Percentiles rank a stretch among this genome's conserved stretches.
Evolutionary conservation across 2,797 vertebrate species (phyloP).

Genomic region (Denticeps clupeoides): DNA sequence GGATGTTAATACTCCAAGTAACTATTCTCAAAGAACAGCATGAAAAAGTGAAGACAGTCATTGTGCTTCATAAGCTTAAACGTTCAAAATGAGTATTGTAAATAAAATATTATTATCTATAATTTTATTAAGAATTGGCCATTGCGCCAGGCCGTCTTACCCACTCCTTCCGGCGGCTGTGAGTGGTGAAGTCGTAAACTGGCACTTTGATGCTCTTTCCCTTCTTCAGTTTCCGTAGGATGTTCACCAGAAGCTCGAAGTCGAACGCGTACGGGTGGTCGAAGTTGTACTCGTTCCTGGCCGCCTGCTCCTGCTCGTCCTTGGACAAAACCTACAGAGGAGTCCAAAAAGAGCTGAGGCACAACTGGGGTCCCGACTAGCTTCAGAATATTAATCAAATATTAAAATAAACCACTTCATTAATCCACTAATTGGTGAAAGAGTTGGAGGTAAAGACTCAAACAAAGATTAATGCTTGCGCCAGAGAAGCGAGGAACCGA

Average conservation of each 20-base stretch:
- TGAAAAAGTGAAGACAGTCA: too few species aligned
- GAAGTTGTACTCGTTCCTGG: conserved; percentile 76
- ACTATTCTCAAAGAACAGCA: too few species aligned
- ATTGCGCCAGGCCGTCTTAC: conserved; percentile 45
- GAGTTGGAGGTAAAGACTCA: conserved; percentile 10
- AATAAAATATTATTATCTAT: too few species aligned
- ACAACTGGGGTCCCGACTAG: too few species aligned
- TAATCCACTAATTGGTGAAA: conserved; percentile 10
- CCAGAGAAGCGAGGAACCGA: not conserved
- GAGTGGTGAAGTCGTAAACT: conserved; percentile 73
- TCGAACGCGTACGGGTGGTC: conserved; percentile 84
- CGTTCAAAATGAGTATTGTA: too few species aligned
- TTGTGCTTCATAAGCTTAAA: too few species aligned
- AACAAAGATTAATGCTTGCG: conserved; percentile 16
- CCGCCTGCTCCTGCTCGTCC: conserved; percentile 70
- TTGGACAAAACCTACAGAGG: conserved; percentile 65
- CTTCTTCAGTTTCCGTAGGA: conserved; percentile 78
- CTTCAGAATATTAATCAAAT: too few species aligned
- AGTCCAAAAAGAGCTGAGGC: not conserved
- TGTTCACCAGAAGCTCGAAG: conserved; percentile 71
- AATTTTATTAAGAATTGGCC: too few species aligned
- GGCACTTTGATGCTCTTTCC: conserved; percentile 85
- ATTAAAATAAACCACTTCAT: conserved; percentile 2
- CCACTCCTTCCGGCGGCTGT: conserved; percentile 78
- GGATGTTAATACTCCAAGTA: too few species aligned